Evolutionary conservation across 2,113 vertebrate genomes (phyloP), one percentile per base, ranked within the genome.

Genomic region (Glaucomys volans): DNA sequence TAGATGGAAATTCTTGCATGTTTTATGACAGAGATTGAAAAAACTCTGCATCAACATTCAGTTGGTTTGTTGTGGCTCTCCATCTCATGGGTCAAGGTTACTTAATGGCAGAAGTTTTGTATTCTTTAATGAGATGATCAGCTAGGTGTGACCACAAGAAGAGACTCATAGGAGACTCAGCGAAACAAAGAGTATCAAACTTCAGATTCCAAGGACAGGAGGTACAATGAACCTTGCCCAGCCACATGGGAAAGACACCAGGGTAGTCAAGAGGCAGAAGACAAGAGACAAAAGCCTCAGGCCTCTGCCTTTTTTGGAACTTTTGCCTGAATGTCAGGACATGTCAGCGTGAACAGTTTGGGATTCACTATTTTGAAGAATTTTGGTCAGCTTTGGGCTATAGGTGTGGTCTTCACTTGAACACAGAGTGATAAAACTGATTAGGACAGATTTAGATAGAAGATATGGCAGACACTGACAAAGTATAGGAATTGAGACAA

Each of bases 191-290:
- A 6, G 10, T 69, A 57, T 57, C 54, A 57, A 57, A 57, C 54
- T 44, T 30, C n/a, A 69, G 26, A 3, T 69, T 20, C 8, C 42
- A 42, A 24, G 24, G 76, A 44, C 18, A 44, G 11, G 13, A 69
- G 7, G 30, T 18, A 8, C 10, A 57, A 1, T 22, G 16, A 26
- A 1, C 1, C 32, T 5, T 57, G 2, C 47, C 5, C 11, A 1
- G 6, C 13, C 12, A 24, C 20, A 8, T 57, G 54, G 54, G 8
- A 57, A 57, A 22, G 20, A 57, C 37, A 42, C 3, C n/a, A 69
- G 28, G 30, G 18, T 17, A 14, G 8, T 40, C 11, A 81, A 42
- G 28, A 52, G 13, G 52, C 30, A 32, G 4, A 66, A n/a, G 10
- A 40, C 1, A 26, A 30, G 10, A 52, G 18, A 54, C 8, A 42